Percentiles rank a stretch among this genome's conserved stretches.
Conservation (phyloP, 2,888 invertebrate species). For the Andrena bucephala region DNA sequence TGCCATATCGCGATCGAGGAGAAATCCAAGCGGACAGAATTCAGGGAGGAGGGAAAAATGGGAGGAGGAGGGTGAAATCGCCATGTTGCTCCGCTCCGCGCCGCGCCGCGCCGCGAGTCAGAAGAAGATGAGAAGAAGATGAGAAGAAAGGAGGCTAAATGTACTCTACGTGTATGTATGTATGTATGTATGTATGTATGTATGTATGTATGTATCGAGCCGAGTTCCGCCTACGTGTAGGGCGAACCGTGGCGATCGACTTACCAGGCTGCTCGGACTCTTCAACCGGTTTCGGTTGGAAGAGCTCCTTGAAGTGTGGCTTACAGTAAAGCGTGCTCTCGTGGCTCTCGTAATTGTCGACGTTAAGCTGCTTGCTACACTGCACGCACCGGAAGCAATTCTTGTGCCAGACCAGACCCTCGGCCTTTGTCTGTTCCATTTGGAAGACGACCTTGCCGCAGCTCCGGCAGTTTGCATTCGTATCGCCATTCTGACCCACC, state of each 20-base stretch:
- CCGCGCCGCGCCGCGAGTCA: too few relatives aligned
- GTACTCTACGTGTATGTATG: background rate
- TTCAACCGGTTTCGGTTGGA: constrained; percentile 95
- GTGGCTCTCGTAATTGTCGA: constrained; percentile 97
- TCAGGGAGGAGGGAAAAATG: too few relatives aligned
- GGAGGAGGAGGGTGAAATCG: background rate
- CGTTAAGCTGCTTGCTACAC: constrained; percentile 96
- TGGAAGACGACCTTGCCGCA: constrained; percentile 97
- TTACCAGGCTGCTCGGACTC: constrained; percentile 89
- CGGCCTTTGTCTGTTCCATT: constrained; percentile 98
- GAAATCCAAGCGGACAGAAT: too few relatives aligned
- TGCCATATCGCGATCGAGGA: too few relatives aligned
- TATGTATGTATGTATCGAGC: constrained; percentile 32
- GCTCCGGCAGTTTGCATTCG: constrained; percentile 91
- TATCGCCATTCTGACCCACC: constrained; percentile 85
- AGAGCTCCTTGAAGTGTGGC: constrained; percentile 96
- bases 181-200: constrained; percentile 27
- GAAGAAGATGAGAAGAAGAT: too few relatives aligned
- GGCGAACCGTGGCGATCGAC: constrained; percentile 75
- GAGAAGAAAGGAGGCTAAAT: too few relatives aligned
- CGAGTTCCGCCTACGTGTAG: constrained; percentile 49
- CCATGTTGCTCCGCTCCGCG: too few relatives aligned
- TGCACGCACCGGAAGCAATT: constrained; percentile 97
- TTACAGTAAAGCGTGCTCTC: constrained; percentile 96
- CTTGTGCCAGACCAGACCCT: constrained; percentile 96